These are phyloP conservation scores for Zapornia atra DNA, from an alignment of 2,113 vertebrate species.

Conservation along the genomic window DNA sequence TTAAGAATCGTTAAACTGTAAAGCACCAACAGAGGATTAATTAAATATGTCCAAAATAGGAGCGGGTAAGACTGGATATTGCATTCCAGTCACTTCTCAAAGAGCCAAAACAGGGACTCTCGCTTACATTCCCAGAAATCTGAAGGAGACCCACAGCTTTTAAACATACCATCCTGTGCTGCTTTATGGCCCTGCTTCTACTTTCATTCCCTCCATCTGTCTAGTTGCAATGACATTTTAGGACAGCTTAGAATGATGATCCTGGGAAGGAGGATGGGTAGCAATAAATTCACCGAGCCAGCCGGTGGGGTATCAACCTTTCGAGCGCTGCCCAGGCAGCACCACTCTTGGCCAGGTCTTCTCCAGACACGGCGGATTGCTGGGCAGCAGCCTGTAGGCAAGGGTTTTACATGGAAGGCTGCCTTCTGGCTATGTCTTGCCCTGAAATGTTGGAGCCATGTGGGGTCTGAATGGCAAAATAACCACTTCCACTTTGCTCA, in stretches of 20 bases:
- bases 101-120: not conserved
- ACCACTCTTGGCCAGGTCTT: not conserved
- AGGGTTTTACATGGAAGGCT: not conserved
- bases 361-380: not conserved
- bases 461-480: not conserved
- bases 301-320: not conserved
- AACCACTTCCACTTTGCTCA: not conserved
- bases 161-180: not conserved
- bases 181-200: not conserved
- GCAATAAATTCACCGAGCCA: not conserved
- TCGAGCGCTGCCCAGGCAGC: not conserved
- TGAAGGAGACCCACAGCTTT: not conserved
- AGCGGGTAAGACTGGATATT: not conserved
- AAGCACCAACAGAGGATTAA: not conserved
- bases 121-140: not conserved
- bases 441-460: not conserved
- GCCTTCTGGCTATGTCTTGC: not conserved
- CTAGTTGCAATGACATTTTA: not conserved
- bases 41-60: not conserved
- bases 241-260: not conserved
- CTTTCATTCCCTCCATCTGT: not conserved
- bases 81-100: not conserved
- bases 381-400: not conserved
- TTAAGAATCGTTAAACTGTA: not conserved
- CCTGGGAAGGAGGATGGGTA: not conserved